Percentiles rank a stretch among this genome's conserved stretches.
phyloP scores from a whole-genome alignment of 2,113 vertebrate species.

The Serinus canaria region DNA sequence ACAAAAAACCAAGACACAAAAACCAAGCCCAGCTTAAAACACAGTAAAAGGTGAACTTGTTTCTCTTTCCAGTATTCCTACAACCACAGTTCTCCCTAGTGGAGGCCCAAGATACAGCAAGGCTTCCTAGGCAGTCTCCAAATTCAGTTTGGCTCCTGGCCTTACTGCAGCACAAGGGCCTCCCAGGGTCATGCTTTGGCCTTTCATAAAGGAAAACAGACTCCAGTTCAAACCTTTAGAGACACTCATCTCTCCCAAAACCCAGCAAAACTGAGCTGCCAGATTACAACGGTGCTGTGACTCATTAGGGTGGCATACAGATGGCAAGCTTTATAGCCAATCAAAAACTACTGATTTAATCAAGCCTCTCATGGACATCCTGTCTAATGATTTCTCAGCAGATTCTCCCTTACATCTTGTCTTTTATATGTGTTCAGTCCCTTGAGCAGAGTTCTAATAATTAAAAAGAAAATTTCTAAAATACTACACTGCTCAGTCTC shows the following conservation, averaged over 20 bases:
- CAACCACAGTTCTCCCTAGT: constrained; percentile 67
- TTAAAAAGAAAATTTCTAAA: background rate
- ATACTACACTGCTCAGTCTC: background rate
- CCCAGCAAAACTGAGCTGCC: background rate
- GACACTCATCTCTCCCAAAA: background rate
- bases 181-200: background rate
- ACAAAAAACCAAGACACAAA: background rate
- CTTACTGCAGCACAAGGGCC: background rate
- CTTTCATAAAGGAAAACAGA: constrained; percentile 9
- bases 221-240: background rate
- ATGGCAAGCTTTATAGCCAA: background rate
- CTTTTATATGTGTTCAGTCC: background rate
- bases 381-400: background rate
- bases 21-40: background rate
- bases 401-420: background rate
- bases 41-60: background rate
- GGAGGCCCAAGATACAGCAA: constrained; percentile 49
- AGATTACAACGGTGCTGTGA: background rate
- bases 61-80: constrained; percentile 42
- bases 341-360: background rate
- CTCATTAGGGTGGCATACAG: background rate
- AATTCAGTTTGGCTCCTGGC: background rate
- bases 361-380: background rate
- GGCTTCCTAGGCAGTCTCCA: background rate
- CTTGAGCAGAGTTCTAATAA: background rate